A percentile compares a stretch with the other conserved stretches of the same genome.
Conservation (phyloP, 2,888 invertebrate genomes). For the Eremobia ochroleuca region DNA sequence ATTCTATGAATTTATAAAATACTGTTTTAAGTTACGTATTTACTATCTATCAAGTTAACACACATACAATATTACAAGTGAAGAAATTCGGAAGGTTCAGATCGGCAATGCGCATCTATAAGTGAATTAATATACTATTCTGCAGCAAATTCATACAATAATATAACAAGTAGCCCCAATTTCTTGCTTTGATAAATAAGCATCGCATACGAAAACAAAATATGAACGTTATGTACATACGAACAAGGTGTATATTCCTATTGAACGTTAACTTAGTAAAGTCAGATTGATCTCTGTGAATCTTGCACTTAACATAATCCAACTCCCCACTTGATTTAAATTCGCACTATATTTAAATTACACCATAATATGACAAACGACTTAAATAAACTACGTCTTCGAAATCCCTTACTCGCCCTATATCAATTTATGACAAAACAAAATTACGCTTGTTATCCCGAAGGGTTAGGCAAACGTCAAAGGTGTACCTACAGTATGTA, state of each 20-base stretch:
- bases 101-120: background rate
- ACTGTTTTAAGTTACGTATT: background rate
- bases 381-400: constrained; percentile 11
- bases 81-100: background rate
- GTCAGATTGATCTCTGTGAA: background rate
- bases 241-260: background rate
- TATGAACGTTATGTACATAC: background rate
- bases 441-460: background rate
- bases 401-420: background rate
- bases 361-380: background rate
- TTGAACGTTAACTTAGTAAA: background rate
- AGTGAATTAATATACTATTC: background rate
- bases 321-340: background rate
- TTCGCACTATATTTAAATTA: background rate
- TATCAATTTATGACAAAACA: background rate
- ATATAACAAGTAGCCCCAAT: background rate
- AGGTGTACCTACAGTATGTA: background rate
- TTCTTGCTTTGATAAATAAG: background rate
- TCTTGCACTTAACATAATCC: background rate
- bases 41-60: background rate
- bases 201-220: background rate
- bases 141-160: background rate
- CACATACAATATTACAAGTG: background rate
- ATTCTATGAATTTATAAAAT: constrained; percentile 12
- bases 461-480: background rate